These are phyloP conservation scores for Gnathonemus longibarbis DNA, from an alignment of 2,113 vertebrate species.

Conservation along the genomic window DNA sequence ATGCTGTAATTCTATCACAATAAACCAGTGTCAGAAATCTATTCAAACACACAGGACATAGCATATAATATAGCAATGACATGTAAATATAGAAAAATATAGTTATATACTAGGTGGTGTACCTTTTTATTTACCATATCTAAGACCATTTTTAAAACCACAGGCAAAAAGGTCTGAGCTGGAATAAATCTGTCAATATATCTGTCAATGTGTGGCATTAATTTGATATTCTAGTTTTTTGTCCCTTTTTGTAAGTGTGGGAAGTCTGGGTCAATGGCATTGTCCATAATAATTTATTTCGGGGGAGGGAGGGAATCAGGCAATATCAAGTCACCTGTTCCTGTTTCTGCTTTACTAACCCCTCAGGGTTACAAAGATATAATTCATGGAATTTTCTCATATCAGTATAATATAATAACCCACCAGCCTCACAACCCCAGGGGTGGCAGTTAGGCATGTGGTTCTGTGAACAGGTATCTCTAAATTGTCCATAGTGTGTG, in stretches of 20 bases:
- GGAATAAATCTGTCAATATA: background rate
- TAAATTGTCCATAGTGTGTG: background rate
- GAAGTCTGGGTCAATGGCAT: background rate
- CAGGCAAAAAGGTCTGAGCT: background rate
- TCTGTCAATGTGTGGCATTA: background rate
- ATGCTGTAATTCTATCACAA: background rate
- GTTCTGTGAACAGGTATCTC: background rate
- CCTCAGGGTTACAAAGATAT: background rate
- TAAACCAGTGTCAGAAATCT: background rate
- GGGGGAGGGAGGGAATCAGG: background rate
- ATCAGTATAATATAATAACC: background rate
- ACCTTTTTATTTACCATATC: background rate
- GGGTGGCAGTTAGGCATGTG: background rate
- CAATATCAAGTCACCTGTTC: background rate
- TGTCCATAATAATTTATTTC: background rate
- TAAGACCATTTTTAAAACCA: background rate
- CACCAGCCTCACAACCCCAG: background rate
- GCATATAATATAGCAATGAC: background rate
- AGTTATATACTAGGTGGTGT: background rate
- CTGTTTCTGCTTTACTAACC: background rate
- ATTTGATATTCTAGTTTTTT: background rate
- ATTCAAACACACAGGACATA: background rate
- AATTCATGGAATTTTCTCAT: background rate
- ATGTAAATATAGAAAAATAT: background rate
- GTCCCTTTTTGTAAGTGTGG: background rate